These are phyloP conservation scores for Sericinus montela DNA, from an alignment of 2,888 invertebrate species.

Conservation along the genomic window DNA sequence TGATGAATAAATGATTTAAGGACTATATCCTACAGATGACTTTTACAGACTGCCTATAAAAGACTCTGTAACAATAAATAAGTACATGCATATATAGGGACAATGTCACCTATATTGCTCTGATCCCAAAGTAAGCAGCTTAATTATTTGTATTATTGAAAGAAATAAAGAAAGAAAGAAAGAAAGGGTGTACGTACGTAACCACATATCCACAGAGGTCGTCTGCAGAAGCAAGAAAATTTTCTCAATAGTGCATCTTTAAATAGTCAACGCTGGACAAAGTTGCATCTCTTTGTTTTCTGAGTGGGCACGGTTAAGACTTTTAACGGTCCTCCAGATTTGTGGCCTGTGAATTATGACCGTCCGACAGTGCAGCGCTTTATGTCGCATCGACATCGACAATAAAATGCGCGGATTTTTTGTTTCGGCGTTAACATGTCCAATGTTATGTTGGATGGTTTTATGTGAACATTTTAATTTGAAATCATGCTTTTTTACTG, in stretches of 20 bases:
- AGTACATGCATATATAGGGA: too few species aligned
- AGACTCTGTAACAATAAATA: too few species aligned
- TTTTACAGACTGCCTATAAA: too few species aligned
- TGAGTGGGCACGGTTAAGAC: conserved; percentile 44
- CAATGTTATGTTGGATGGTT: conserved; percentile 5
- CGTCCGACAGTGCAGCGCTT: conserved; percentile 36
- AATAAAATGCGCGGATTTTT: conserved; percentile 16
- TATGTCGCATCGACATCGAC: conserved; percentile 34
- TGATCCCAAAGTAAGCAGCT: too few species aligned
- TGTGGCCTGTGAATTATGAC: conserved; percentile 67
- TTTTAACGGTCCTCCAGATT: conserved; percentile 65
- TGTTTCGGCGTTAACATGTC: conserved; percentile 2
- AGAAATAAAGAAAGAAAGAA: too few species aligned
- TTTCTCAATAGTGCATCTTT: neutral
- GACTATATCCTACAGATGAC: too few species aligned
- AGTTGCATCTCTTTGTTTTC: conserved; percentile 49
- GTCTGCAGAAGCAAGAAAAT: too few species aligned
- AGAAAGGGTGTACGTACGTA: too few species aligned
- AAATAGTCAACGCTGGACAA: conserved; percentile 30
- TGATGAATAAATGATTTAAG: too few species aligned
- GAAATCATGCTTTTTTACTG: neutral
- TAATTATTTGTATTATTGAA: too few species aligned
- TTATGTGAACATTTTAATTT: conserved; percentile 7
- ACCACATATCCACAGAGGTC: too few species aligned
- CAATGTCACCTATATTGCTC: too few species aligned